These are phyloP conservation scores for Myotis pilosus DNA, from an alignment of 2,797 vertebrate genomes.

Conservation along the genomic window DNA sequence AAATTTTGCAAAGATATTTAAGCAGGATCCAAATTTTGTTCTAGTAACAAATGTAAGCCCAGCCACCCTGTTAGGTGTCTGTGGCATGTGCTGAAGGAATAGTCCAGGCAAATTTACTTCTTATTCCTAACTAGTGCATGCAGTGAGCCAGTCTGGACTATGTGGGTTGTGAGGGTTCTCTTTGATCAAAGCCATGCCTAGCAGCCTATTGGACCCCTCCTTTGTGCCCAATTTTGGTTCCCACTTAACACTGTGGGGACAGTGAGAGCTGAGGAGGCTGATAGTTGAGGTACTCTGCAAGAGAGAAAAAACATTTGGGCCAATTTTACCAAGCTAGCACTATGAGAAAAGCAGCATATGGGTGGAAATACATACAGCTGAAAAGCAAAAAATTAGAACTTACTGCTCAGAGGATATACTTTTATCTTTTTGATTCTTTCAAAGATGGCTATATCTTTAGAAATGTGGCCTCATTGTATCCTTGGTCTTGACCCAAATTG, in stretches of 20 bases:
- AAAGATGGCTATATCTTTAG: neutral
- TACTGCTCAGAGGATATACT: neutral
- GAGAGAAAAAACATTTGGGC: neutral
- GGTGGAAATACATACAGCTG: neutral
- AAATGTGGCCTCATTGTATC: neutral
- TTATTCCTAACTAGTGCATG: neutral
- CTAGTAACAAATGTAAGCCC: neutral
- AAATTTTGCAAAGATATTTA: neutral
- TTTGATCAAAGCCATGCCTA: neutral
- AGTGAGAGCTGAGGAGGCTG: neutral
- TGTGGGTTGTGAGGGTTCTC: neutral
- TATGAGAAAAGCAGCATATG: neutral
- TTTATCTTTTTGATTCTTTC: neutral
- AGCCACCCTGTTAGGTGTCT: neutral
- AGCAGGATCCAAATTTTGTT: slow-evolving; percentile 5
- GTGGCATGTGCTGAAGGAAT: neutral
- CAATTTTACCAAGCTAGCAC: neutral
- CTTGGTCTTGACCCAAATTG: neutral
- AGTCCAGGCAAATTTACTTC: neutral
- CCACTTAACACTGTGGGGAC: too few species aligned
- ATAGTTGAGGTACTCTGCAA: neutral
- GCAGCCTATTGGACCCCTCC: neutral
- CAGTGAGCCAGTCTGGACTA: neutral
- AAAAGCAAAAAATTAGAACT: neutral
- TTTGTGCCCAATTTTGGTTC: neutral